Percentiles rank a stretch among this genome's conserved stretches.
Evolutionary conservation across 2,797 vertebrate genomes (phyloP).

Genomic region (Carcharodon carcharias): DNA sequence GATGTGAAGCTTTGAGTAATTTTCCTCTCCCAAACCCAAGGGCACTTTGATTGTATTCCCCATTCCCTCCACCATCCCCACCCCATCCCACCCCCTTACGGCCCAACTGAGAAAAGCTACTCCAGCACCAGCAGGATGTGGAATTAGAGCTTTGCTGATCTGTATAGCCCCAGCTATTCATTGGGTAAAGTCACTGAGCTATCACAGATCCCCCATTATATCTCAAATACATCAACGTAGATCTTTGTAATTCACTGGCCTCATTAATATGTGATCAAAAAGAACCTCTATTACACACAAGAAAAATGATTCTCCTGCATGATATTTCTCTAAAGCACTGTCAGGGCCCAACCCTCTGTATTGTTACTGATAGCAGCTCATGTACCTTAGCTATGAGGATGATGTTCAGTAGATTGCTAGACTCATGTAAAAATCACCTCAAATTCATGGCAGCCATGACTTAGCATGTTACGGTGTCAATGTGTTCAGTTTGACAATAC

Average conservation of each 20-base stretch:
- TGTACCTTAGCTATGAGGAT: background rate
- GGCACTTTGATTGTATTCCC: background rate
- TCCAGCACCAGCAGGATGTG: background rate
- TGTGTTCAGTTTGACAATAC: background rate
- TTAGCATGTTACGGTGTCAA: background rate
- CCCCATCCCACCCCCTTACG: background rate
- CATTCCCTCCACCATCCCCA: background rate
- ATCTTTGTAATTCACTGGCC: background rate
- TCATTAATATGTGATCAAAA: background rate
- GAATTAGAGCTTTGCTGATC: background rate
- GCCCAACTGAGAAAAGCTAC: background rate
- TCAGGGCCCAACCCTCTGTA: background rate
- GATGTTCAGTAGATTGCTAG: background rate
- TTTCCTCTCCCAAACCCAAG: background rate
- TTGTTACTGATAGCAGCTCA: background rate
- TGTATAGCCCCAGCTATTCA: background rate
- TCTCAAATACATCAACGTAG: background rate
- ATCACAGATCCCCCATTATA: background rate
- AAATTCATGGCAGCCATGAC: background rate
- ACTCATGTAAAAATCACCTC: background rate
- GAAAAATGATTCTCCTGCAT: background rate
- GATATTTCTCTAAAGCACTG: background rate
- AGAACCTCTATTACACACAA: no score
- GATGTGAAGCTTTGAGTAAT: background rate
- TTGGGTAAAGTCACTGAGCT: background rate